Evolutionary conservation across 2,888 invertebrate genomes (phyloP).

Genomic region (Pomacea canaliculata): DNA sequence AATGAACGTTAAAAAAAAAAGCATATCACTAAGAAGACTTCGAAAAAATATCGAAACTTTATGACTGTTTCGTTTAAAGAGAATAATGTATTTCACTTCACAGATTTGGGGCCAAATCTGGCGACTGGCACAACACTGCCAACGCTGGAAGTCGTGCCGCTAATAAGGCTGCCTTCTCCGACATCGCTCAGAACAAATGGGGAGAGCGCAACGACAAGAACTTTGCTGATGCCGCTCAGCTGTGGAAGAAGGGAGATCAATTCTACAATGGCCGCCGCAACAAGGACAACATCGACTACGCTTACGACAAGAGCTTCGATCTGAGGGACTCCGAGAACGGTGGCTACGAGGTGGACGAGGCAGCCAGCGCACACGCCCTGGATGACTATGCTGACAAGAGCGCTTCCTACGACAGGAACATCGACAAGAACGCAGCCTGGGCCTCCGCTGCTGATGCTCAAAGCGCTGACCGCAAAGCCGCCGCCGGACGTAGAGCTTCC

Average conservation of each 20-base stretch:
- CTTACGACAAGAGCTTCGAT: slow-evolving; percentile 34
- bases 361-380: slow-evolving; percentile 24
- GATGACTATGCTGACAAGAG: slow-evolving; percentile 29
- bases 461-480: slow-evolving; percentile 21
- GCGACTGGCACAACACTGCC: slow-evolving; percentile 10
- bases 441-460: slow-evolving; percentile 28
- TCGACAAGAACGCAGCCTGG: slow-evolving; percentile 23
- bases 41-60: no score
- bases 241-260: slow-evolving; percentile 19
- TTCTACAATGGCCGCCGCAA: slow-evolving; percentile 28
- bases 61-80: no score
- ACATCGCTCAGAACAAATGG: slow-evolving; percentile 3
- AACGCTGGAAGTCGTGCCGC: not conserved
- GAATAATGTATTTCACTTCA: not conserved
- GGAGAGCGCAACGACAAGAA: slow-evolving; percentile 5
- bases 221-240: slow-evolving; percentile 3
- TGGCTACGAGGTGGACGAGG: slow-evolving; percentile 28
- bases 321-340: slow-evolving; percentile 29
- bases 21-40: no score
- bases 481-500: slow-evolving; percentile 15
- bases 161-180: not conserved
- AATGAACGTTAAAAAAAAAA: no score
- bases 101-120: slow-evolving; percentile 9
- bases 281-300: slow-evolving; percentile 30
- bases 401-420: slow-evolving; percentile 22